These are phyloP conservation scores for Chaetophractus vellerosus DNA, from an alignment of 2,797 vertebrate genomes.

Conservation along the genomic window DNA sequence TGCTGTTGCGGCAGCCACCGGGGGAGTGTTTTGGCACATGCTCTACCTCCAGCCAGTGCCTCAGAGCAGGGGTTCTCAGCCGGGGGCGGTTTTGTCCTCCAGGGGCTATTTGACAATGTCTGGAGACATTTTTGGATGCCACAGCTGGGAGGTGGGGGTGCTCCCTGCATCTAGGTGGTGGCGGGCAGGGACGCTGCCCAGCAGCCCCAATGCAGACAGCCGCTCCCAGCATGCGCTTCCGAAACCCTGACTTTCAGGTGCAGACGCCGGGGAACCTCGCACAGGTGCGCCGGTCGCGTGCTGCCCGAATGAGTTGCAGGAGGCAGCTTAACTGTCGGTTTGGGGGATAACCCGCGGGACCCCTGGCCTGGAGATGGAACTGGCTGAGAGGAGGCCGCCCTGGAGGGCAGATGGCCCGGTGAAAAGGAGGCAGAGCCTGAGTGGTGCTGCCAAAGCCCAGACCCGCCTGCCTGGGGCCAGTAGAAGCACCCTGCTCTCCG, in stretches of 20 bases:
- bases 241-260: neutral
- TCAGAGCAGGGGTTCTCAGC: neutral
- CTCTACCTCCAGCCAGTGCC: neutral
- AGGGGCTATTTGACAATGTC: neutral
- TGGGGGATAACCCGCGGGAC: neutral
- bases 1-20: neutral
- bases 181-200: neutral
- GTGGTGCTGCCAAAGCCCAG: no score
- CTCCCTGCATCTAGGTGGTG: no score
- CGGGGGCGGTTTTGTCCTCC: neutral
- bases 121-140: neutral
- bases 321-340: no score
- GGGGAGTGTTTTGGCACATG: neutral
- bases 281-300: accelerated
- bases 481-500: no score
- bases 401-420: no score
- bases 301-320: neutral
- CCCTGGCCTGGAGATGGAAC: no score
- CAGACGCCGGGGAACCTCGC: neutral
- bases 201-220: no score
- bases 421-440: no score
- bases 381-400: no score
- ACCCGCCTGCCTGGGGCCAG: no score
- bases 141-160: neutral
- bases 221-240: no score